Evolutionary conservation across 2,113 vertebrate species (phyloP).

Genomic region (Brienomyrus brachyistius): DNA sequence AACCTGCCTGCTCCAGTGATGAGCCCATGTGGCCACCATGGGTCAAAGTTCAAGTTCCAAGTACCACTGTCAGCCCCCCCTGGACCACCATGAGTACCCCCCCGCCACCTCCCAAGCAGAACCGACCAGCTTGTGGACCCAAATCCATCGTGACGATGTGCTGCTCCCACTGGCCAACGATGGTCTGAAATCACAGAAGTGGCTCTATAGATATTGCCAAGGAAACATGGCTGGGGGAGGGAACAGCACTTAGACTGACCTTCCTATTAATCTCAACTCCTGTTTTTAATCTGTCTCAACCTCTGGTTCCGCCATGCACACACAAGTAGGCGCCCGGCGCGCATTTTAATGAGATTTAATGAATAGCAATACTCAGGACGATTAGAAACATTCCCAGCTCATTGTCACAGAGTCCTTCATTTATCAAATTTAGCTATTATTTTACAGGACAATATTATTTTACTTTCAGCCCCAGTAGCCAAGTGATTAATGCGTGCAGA

Average conservation of each 20-base stretch:
- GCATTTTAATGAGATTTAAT: not conserved
- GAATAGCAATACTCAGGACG: not conserved
- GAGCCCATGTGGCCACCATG: not conserved
- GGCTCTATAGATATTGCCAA: not conserved
- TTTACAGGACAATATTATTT: conserved; percentile 2
- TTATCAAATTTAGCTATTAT: not conserved
- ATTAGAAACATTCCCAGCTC: conserved; percentile 1
- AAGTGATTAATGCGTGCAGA: not conserved
- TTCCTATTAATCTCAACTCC: not conserved
- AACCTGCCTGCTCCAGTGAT: not conserved
- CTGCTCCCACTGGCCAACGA: not conserved
- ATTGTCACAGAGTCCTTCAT: not conserved
- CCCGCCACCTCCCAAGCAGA: not conserved
- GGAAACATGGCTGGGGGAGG: not conserved
- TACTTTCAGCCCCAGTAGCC: not conserved
- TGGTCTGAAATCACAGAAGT: not conserved
- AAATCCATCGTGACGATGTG: not conserved
- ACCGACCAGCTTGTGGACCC: not conserved
- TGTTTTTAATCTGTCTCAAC: not conserved
- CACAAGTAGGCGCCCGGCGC: not conserved
- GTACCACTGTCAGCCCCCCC: not conserved
- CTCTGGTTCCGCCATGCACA: not conserved
- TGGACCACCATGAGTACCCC: not conserved
- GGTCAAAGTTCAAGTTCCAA: not conserved
- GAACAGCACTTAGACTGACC: not conserved